Conservation (phyloP, 2,888 invertebrate genomes). For the Ennomos fuscantarius region DNA sequence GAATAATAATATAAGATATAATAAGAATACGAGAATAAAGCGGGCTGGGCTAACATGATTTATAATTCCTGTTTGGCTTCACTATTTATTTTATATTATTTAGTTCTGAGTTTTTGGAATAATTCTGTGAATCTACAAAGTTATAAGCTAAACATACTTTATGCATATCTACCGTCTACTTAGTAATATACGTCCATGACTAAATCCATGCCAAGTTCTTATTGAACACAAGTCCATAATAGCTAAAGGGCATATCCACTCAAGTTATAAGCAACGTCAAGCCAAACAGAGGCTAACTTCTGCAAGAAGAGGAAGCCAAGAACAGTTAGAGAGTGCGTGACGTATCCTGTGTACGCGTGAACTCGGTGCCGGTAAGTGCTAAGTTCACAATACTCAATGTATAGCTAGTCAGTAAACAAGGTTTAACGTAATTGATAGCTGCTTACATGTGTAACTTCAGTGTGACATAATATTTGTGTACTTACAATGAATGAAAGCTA, state of each 20-base stretch:
- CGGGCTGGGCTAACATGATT: too few species aligned
- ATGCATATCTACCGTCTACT: background rate
- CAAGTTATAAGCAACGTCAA: conserved; percentile 11
- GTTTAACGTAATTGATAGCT: background rate
- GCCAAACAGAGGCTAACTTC: conserved; percentile 31
- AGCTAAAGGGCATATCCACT: conserved; percentile 1
- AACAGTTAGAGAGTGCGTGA: conserved; percentile 34
- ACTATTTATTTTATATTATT: too few species aligned
- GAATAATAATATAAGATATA: too few species aligned
- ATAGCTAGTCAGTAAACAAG: conserved; percentile 46
- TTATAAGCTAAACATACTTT: conserved; percentile 4
- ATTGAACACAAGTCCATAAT: conserved; percentile 1
- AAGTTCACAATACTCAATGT: conserved; percentile 38
- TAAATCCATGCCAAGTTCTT: background rate
- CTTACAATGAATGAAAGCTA: too few species aligned
- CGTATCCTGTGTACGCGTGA: conserved; percentile 35
- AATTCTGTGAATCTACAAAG: background rate
- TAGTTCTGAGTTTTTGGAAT: conserved; percentile 1
- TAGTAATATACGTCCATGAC: background rate
- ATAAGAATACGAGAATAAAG: too few species aligned
- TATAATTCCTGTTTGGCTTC: too few species aligned
- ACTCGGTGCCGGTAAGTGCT: conserved; percentile 44
- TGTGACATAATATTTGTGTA: too few species aligned
- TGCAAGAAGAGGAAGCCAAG: conserved; percentile 33
- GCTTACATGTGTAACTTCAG: background rate